Evolutionary conservation across 2,113 vertebrate species (phyloP).

Genomic region (Antidorcas marsupialis): DNA sequence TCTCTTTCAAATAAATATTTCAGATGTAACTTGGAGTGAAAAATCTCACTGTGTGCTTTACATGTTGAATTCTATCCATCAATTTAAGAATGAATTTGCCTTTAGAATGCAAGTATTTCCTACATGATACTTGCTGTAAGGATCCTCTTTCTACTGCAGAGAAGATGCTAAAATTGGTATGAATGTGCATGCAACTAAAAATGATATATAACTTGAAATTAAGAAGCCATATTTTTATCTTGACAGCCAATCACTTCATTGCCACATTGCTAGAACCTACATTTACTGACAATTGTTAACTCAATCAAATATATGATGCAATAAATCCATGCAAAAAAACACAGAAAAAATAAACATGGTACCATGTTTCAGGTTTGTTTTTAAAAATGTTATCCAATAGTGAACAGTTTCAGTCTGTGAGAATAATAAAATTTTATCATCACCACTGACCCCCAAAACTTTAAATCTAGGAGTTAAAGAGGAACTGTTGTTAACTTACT

Average conservation of each 20-base stretch:
- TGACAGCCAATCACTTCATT: not conserved
- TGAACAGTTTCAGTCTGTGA: not conserved
- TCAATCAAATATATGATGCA: not conserved
- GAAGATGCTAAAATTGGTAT: not conserved
- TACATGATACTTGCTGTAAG: not conserved
- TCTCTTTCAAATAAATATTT: not conserved
- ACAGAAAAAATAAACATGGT: not conserved
- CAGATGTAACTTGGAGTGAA: not conserved
- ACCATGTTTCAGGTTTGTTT: not conserved
- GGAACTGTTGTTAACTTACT: not conserved
- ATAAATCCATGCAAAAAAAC: not conserved
- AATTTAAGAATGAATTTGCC: not conserved
- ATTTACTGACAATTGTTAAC: not conserved
- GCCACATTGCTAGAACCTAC: not conserved
- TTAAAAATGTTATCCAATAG: not conserved
- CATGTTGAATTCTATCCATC: not conserved
- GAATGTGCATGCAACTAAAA: not conserved
- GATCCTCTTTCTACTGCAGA: not conserved
- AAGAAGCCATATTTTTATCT: not conserved
- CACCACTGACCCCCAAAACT: not conserved
- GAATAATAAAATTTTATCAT: not conserved
- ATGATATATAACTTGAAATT: not conserved
- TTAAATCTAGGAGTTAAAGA: not conserved
- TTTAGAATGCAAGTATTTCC: conserved; percentile 8
- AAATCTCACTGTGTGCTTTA: not conserved